Conservation (phyloP, 1,140 invertebrate species). For the Caenorhabditis inopinata region DNA sequence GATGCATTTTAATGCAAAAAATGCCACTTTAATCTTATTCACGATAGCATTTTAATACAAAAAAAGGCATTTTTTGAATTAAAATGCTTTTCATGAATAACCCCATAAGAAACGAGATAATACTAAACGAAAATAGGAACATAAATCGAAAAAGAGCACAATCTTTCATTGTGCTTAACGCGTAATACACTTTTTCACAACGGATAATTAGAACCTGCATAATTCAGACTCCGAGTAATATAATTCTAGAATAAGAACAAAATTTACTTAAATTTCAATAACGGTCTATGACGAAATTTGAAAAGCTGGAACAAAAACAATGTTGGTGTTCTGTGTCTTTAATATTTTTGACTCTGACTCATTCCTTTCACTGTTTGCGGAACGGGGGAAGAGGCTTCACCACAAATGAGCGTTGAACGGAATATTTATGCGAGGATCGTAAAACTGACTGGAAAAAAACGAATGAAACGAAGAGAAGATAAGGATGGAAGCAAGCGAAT, state of each 20-base stretch:
- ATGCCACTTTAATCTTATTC: too few species aligned
- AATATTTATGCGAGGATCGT: not conserved
- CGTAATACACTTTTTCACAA: too few species aligned
- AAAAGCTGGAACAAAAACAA: not conserved
- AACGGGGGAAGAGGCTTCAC: not conserved
- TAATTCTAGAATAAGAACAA: not conserved
- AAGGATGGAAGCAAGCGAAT: not conserved
- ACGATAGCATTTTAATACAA: too few species aligned
- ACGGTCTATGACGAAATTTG: not conserved
- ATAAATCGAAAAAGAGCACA: too few species aligned
- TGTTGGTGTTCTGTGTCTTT: not conserved
- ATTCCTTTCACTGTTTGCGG: constrained; percentile 25
- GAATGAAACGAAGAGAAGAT: not conserved
- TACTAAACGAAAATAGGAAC: too few species aligned
- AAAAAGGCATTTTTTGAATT: too few species aligned
- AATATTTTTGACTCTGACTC: constrained; percentile 31
- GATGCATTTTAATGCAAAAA: too few species aligned
- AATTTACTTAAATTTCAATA: not conserved
- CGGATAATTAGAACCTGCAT: too few species aligned
- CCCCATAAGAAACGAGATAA: too few species aligned
- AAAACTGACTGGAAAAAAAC: not conserved
- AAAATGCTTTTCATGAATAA: too few species aligned
- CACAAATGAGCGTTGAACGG: not conserved
- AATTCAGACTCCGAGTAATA: too few species aligned
- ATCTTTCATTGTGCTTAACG: too few species aligned